Evolutionary conservation across 2,113 vertebrate species (phyloP), one percentile per base, ranked within the genome.

Genomic region (Eubucco bourcierii): DNA sequence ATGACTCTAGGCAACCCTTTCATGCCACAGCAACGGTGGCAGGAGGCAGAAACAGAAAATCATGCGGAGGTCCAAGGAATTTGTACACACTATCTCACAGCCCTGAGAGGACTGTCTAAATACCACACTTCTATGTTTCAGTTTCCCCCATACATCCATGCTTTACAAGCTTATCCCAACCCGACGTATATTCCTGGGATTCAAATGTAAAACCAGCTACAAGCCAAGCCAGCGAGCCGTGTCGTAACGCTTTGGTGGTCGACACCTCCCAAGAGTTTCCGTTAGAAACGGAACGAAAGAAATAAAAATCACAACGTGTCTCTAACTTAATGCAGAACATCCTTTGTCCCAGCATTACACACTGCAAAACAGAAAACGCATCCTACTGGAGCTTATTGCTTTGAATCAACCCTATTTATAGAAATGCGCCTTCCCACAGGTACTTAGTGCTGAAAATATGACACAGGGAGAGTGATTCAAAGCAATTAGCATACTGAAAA

Each of bases 401-500:
- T 68, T 29, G 80, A 50, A 8, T 67, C 15, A 44, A 52, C 31
- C 41, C 68, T 93, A 74, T 92, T 90, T 90, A 76, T 82, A 73
- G 84, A 27, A 39, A 80, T 21, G n/a, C 0, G 67, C 81, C 73
- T 96, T 90, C 90, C 74, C 88, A 90, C 83, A 96, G 90, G 88
- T 93, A 93, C 80, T 31, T 73, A 70, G 50, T 80, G 72, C 84
- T 89, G 90, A 71, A 94, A 94, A 76, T 6, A 29, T 28, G 56
- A 88, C 93, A 87, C 34, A 12, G 10, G 84, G 84, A 87, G 84
- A 92, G 53, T 88, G 90, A 96, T 80, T 95, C 95, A 93, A 29
- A 23, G 92, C 84, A 90, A 92, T 95, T 77, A 92, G 55, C 37
- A 33, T 31, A 46, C 86, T 60, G 67, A 34, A 64, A 93, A 76